Base-by-base conservation (phyloP, 92 coral and sea anemone species). In the Nematostella vectensis region DNA sequence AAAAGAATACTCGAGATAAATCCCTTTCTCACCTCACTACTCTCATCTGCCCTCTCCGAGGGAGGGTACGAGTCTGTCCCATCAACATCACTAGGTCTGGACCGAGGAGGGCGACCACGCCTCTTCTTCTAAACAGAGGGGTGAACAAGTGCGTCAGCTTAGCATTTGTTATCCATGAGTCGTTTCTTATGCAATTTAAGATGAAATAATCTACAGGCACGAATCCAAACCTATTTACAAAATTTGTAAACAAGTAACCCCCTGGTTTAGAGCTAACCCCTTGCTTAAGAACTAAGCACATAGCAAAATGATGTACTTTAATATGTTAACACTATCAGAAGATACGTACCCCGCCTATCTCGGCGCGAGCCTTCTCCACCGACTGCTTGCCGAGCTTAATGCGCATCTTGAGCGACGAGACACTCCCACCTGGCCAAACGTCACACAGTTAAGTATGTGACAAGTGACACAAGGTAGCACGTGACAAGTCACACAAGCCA, bases 351-450 rank as follows among this genome's bases (percentile, higher is more conserved):
- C 69, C 76, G 11, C 80, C 63, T 29, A 77, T 59, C 43, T 85
- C 95, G 47, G 59, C 58, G 33, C 63, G 61, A 25, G 84, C 88
- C 47, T 71, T 85, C 53, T 80, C 95, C 0, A 85, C 88, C 1
- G 88, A 85, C 78, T 85, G 95, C 58, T 82, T 91, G 63, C 96
- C 95, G 3, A 91, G 87, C 65, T 82, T 91, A 55, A 86, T 86
- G 29, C 98, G 93, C 98, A 91, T 91, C 81, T 91, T 91, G 36
- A 91, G 63, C 16, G 96, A 85, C 1, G 96, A 75, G 50, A 75
- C 83, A 28, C 84, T 80, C 49, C 83, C 77, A 27, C 53, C 77
- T 62, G 19, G 15, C 6, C 4, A 18, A 2, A 16, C 21, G n/a
- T n/a, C n/a, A n/a, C n/a, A n/a, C n/a, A 50, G 9, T 25, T 3